phyloP scores from a whole-genome alignment of 2,113 vertebrate species.

The Okapia johnstoni region DNA sequence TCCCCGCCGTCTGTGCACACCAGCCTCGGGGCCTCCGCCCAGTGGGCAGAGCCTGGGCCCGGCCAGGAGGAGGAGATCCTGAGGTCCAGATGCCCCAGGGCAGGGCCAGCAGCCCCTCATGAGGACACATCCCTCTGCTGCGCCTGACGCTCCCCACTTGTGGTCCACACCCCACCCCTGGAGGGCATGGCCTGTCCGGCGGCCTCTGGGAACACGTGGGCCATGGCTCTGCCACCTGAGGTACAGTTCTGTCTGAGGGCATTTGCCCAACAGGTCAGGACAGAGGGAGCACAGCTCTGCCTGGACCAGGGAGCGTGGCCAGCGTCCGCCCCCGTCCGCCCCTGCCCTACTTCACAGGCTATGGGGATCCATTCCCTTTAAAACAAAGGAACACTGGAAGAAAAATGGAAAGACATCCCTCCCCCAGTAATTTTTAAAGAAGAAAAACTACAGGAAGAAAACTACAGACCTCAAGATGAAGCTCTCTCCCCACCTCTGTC shows the following conservation, averaged over 20 bases:
- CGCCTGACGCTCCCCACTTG: background rate
- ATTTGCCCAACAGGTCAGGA: background rate
- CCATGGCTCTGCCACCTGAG: background rate
- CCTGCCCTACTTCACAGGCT: background rate
- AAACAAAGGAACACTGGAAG: slow-evolving; percentile 48
- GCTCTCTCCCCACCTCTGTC: background rate
- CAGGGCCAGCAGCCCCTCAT: background rate
- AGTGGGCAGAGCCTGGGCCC: background rate
- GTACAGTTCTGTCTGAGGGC: background rate
- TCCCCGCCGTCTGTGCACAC: background rate
- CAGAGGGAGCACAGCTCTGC: background rate
- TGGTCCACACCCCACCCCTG: background rate
- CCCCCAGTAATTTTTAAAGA: background rate
- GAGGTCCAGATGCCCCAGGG: background rate
- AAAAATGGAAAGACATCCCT: background rate
- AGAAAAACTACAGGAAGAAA: background rate
- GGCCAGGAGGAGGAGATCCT: background rate
- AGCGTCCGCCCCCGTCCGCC: rapidly evolving
- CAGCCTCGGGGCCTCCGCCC: background rate
- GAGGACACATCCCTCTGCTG: background rate
- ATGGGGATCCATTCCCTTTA: background rate
- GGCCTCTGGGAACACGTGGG: background rate
- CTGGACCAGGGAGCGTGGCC: background rate
- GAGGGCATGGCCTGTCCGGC: background rate
- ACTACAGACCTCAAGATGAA: background rate